These are phyloP conservation scores for Aramus guarauna DNA, from an alignment of 2,113 vertebrate genomes.

Conservation along the genomic window DNA sequence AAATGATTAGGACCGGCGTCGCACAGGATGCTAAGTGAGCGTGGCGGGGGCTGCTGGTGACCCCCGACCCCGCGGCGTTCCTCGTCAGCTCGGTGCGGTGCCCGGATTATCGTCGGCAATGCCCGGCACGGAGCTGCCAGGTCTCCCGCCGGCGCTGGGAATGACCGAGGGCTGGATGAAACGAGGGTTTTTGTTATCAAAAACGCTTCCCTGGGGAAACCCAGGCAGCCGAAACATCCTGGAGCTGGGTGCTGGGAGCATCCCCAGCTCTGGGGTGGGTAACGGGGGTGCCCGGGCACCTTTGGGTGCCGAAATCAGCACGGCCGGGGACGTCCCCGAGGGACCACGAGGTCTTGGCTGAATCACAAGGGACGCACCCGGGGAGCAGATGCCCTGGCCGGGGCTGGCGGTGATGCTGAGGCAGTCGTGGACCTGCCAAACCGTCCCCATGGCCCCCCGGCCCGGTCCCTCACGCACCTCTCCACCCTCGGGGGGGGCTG, in stretches of 20 bases:
- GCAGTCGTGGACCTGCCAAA: background rate
- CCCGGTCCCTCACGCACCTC: rapidly evolving
- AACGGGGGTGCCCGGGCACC: background rate
- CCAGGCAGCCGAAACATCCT: background rate
- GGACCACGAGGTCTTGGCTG: background rate
- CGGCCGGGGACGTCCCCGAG: background rate
- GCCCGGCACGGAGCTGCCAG: background rate
- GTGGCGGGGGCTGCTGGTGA: background rate
- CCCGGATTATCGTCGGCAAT: background rate
- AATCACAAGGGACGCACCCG: background rate
- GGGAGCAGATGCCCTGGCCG: background rate
- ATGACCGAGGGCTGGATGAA: rapidly evolving
- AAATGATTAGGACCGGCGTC: background rate
- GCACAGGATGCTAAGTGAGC: background rate
- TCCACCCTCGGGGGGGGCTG: background rate
- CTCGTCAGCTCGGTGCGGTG: background rate
- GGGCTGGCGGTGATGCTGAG: rapidly evolving
- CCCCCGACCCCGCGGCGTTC: background rate
- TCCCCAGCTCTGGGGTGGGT: background rate
- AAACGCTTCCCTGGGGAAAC: background rate
- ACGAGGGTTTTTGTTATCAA: background rate
- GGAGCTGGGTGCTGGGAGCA: background rate
- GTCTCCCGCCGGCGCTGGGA: too few species aligned
- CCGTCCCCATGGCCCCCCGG: background rate
- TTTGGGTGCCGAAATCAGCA: background rate